Evolutionary conservation across 1,140 invertebrate genomes (phyloP), one percentile per base, ranked within the genome.

Genomic region (Drosophila funebris): DNA sequence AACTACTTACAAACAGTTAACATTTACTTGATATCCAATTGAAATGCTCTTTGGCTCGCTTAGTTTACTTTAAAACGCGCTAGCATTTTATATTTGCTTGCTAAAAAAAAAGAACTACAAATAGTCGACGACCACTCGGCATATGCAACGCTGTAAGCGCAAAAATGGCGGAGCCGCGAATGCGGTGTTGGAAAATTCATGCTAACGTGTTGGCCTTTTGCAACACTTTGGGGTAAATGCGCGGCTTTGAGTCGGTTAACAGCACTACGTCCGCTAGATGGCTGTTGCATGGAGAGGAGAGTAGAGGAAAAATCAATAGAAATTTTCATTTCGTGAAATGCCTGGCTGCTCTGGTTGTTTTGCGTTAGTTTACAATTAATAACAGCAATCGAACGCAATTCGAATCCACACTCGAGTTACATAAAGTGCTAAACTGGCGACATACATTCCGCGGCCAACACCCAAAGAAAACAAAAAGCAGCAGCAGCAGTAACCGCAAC

Each of bases 251-350:
- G 1, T 0, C 24, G 14, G n/a, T 64, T 27, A 27, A 60, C 77
- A 80, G 56, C 67, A 60, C 56, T 80, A 61, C 29, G 79, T 61
- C 77, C 69, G 77, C 69, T 71, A 87, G 82, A 71, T 81, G 81
- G 74, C 74, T 78, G 71, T 67, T 62, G 64, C 58, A 60, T 50
- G 53, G 61, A 79, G 80, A 75, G 67, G 71, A 76, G 78, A 76
- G 78, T 73, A 70, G 82, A 87, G 76, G 81, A 85, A 87, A 87
- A 87, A 87, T 87, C 82, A 87, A 87, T 87, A 87, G 78, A 87
- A 87, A 87, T 87, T 87, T 87, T 87, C 82, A 75, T 81, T 76
- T 76, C 50, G 83, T 88, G 77, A 77, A 77, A 70, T 80, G 64
- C 66, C 63, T 73, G 54, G 48, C 29, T 68, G 80, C 76, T 76